A percentile compares a stretch with the other conserved stretches of the same genome.
Evolutionary conservation across 2,113 vertebrate species (phyloP).

Genomic region (Cyanistes caeruleus): DNA sequence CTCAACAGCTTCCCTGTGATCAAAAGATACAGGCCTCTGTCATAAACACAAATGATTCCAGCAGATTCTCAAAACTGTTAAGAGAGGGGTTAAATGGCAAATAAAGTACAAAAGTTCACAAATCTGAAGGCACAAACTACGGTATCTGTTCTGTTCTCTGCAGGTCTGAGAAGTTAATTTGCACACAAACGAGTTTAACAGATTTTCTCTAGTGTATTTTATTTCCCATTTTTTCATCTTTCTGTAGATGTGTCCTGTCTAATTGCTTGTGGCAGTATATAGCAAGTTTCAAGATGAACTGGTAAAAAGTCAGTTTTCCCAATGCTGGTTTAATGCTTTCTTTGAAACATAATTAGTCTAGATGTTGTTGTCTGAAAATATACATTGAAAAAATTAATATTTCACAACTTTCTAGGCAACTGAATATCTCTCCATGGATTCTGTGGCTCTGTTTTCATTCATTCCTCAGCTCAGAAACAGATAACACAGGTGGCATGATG

Average conservation of each 20-base stretch:
- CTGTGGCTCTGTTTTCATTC: background rate
- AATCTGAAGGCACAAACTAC: background rate
- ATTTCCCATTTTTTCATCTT: background rate
- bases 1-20: background rate
- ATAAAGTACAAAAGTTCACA: background rate
- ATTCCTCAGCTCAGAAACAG: background rate
- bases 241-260: background rate
- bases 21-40: background rate
- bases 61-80: background rate
- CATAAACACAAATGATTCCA: background rate
- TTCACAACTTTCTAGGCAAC: background rate
- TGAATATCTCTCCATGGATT: background rate
- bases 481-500: background rate
- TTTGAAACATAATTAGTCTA: background rate
- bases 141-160: background rate
- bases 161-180: conserved; percentile 13
- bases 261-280: background rate
- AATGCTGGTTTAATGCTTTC: background rate
- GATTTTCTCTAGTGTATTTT: background rate
- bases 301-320: background rate
- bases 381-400: background rate
- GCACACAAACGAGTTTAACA: background rate
- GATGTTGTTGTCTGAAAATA: background rate
- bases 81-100: background rate
- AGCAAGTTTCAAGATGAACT: background rate